Percentiles rank a stretch among this genome's conserved stretches.
Conservation (phyloP, 92 coral and sea anemone genomes). For the Parazoanthus darwini region DNA sequence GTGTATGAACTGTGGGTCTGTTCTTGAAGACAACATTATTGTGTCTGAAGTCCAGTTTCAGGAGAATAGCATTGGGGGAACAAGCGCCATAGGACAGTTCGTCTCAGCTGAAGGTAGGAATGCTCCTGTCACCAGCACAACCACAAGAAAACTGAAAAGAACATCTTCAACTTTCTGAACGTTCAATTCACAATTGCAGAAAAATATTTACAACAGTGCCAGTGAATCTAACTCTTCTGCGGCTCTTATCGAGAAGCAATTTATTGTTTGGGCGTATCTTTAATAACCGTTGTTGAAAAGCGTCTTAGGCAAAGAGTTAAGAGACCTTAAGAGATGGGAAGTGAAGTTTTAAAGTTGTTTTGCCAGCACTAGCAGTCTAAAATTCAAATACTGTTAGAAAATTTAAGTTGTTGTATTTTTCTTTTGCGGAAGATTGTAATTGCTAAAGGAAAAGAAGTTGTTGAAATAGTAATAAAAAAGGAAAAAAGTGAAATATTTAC, state of each 20-base stretch:
- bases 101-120: conserved; percentile 91
- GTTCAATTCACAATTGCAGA: background rate
- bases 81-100: conserved; percentile 97
- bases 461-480: background rate
- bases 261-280: background rate
- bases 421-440: background rate
- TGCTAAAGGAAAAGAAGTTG: conserved; percentile 4
- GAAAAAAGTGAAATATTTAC: background rate
- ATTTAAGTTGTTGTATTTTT: background rate
- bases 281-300: background rate
- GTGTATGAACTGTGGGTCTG: conserved; percentile 95
- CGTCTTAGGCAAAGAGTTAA: too few species aligned
- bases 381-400: background rate
- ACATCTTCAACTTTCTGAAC: too few species aligned
- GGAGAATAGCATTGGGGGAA: conserved; percentile 93
- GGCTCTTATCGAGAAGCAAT: background rate
- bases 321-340: too few species aligned
- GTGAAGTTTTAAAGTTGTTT: too few species aligned
- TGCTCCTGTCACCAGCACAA: background rate
- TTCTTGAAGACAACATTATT: conserved; percentile 93
- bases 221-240: background rate
- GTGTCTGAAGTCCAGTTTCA: conserved; percentile 96
- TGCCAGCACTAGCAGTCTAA: background rate
- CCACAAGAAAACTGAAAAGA: background rate
- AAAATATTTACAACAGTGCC: background rate